These are phyloP conservation scores for Azemiops feae DNA, from an alignment of 2,113 vertebrate species.

Conservation along the genomic window DNA sequence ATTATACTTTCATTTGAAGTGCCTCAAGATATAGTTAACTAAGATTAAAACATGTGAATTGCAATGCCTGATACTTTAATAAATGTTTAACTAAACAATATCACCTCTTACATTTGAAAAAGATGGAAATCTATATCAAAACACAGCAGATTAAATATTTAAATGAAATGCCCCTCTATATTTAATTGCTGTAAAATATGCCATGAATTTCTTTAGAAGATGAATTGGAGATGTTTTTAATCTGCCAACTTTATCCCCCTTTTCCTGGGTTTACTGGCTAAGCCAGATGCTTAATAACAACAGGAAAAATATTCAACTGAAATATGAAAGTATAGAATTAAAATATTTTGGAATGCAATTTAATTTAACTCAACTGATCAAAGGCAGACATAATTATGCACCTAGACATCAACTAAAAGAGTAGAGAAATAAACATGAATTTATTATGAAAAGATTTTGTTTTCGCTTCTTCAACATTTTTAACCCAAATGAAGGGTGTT, in stretches of 20 bases:
- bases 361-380: constrained; percentile 3
- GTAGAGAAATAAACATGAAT: background rate
- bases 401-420: background rate
- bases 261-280: background rate
- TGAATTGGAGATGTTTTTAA: background rate
- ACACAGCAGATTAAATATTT: background rate
- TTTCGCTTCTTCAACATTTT: background rate
- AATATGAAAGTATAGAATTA: background rate
- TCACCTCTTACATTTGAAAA: background rate
- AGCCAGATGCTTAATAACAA: background rate
- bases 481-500: background rate
- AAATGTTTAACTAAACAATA: background rate
- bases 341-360: background rate
- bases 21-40: background rate
- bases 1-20: background rate
- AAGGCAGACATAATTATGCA: background rate
- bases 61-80: background rate
- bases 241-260: background rate
- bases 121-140: background rate
- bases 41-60: background rate
- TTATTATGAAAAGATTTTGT: background rate
- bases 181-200: background rate
- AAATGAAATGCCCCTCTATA: background rate
- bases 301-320: background rate
- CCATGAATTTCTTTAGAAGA: background rate